phyloP scores from a whole-genome alignment of 1,140 invertebrate species.

The Aphelenchoides fujianensis region DNA sequence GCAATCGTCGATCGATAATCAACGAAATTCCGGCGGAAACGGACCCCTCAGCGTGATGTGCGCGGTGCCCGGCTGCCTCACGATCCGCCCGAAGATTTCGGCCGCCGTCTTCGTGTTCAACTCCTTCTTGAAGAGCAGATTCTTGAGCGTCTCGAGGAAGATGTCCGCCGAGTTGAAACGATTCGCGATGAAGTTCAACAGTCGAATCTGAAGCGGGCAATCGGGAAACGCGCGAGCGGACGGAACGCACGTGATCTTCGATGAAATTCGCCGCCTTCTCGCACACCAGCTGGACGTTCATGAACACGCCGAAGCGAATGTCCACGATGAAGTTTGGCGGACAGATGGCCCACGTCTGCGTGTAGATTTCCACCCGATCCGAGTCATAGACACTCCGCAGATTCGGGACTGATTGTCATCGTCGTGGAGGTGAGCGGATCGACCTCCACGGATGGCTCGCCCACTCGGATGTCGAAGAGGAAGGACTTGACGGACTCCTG shows the following conservation, averaged over 20 bases:
- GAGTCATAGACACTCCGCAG: neutral
- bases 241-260: slow-evolving; percentile 25
- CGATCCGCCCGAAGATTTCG: slow-evolving; percentile 31
- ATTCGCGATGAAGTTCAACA: slow-evolving; percentile 37
- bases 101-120: slow-evolving; percentile 21
- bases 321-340: slow-evolving; percentile 39
- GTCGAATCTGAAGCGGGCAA: slow-evolving; percentile 22
- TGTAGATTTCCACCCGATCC: neutral
- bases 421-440: slow-evolving; percentile 10
- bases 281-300: slow-evolving; percentile 26
- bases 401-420: slow-evolving; percentile 8
- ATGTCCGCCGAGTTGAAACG: slow-evolving; percentile 30
- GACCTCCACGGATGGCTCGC: slow-evolving; percentile 1
- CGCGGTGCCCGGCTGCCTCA: slow-evolving; percentile 6
- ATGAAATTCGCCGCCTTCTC: slow-evolving; percentile 25
- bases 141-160: slow-evolving; percentile 32
- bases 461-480: slow-evolving; percentile 33
- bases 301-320: slow-evolving; percentile 33
- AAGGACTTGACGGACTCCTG: slow-evolving; percentile 21
- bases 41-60: neutral
- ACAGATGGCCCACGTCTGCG: slow-evolving; percentile 36
- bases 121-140: slow-evolving; percentile 25
- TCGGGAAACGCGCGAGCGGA: slow-evolving; percentile 14
- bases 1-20: neutral
- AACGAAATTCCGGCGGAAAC: too few relatives aligned